These are phyloP conservation scores for Ursus arctos DNA, from an alignment of 2,113 vertebrate genomes.

Conservation along the genomic window DNA sequence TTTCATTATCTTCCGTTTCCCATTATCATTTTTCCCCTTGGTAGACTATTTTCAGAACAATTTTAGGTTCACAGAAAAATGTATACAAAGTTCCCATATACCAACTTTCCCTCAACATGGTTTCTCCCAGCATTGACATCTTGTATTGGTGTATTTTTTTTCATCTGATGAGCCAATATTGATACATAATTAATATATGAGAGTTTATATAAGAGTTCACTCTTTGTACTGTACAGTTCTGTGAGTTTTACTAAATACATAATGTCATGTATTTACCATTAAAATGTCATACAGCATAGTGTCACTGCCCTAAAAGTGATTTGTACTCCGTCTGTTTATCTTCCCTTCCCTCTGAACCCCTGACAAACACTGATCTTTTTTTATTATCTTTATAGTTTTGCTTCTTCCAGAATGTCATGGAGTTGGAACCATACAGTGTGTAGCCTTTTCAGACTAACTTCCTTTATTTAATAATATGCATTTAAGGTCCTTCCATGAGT, in stretches of 20 bases:
- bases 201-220: background rate
- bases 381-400: background rate
- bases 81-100: background rate
- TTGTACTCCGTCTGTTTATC: background rate
- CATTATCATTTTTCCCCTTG: background rate
- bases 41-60: background rate
- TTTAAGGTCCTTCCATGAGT: background rate
- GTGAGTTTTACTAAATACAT: background rate
- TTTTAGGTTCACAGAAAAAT: background rate
- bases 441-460: background rate
- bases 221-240: background rate
- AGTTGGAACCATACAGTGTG: background rate
- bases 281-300: background rate
- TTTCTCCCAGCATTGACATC: background rate
- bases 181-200: background rate
- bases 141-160: background rate
- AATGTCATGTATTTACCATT: background rate
- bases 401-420: background rate
- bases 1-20: background rate
- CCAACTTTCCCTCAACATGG: background rate
- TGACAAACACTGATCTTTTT: background rate
- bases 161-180: background rate
- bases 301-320: background rate
- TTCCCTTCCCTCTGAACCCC: background rate
- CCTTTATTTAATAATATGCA: background rate